These are phyloP conservation scores for Holothuria leucospilota DNA, from an alignment of 53 echinoderm and acorn worm genomes.

Conservation along the genomic window DNA sequence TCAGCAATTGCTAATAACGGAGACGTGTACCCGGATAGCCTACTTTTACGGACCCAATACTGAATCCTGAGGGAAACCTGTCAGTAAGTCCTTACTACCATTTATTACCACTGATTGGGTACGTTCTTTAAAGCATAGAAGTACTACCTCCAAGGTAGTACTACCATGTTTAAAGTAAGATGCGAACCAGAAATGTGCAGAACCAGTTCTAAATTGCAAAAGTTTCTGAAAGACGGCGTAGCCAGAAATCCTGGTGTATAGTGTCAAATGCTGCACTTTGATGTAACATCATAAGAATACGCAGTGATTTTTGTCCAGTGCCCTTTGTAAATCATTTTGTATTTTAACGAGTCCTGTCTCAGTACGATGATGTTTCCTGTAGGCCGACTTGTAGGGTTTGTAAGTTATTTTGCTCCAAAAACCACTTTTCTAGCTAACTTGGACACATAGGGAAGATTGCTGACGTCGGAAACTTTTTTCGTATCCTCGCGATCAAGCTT, in stretches of 20 bases:
- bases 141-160: no score
- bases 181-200: no score
- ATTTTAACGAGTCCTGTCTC: no score
- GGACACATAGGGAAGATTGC: constrained; percentile 37
- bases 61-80: constrained; percentile 30
- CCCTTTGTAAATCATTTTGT: no score
- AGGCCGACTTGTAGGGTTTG: no score
- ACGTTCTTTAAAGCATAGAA: no score
- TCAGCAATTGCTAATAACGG: background rate
- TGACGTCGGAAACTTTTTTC: constrained; percentile 29
- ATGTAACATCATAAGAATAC: background rate
- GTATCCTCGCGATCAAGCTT: background rate
- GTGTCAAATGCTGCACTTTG: constrained; percentile 40
- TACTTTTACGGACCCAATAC: background rate
- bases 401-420: background rate
- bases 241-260: constrained; percentile 13
- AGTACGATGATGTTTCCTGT: no score
- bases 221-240: constrained; percentile 24
- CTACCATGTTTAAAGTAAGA: no score
- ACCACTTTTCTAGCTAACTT: constrained; percentile 21
- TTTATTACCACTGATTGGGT: no score
- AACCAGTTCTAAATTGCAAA: constrained; percentile 9
- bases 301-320: no score
- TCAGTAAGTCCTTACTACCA: background rate
- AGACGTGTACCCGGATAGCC: constrained; percentile 13